Evolutionary conservation across 1,140 invertebrate genomes (phyloP), one percentile per base, ranked within the genome.

Genomic region (Lepidurus packardi): DNA sequence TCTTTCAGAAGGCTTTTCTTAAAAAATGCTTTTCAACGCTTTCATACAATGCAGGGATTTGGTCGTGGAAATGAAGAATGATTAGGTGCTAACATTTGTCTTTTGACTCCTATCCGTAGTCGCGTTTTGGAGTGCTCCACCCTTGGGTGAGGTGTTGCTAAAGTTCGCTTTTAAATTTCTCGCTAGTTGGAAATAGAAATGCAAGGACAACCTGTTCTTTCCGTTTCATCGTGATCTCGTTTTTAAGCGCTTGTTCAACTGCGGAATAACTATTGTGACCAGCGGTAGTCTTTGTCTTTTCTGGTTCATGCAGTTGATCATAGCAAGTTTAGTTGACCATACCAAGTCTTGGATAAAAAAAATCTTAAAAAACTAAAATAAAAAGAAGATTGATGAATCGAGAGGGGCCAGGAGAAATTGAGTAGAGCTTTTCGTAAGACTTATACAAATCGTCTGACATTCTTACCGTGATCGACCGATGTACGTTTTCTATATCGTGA

Each of bases 231-330:
- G 13, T 65, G 53, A 65, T n/a, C 53, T 65, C 53, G 21, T 65
- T 65, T 65, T 34, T 4, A 34, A 34, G 34, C 34, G 34, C 53
- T 13, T 65, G 21, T 65, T 21, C 53, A 65, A 65, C 21, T 65
- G 53, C 53, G 53, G 53, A 65, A 65, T 13, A 21, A 65, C 21
- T 65, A 21, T 65, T 65, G 13, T 65, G 53, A 65, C 53, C 13
- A 65, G 53, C 53, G 53, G 53, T 65, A 65, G 53, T 65, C 53
- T 65, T 65, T 65, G 53, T 65, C 21, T 65, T 65, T 65, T 21
- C 53, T 65, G 53, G 53, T 65, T 21, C 21, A 13, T 65, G 16
- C 8, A n/a, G 16, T 65, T 47, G 10, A 47, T 6, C 16, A 47
- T 47, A 1, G 3, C 16, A 5, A 11, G 16, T 65, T n/a, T n/a